Evolutionary conservation across 2,797 vertebrate species (phyloP), one percentile per base, ranked within the genome.

Genomic region (Pteronotus mesoamericanus): DNA sequence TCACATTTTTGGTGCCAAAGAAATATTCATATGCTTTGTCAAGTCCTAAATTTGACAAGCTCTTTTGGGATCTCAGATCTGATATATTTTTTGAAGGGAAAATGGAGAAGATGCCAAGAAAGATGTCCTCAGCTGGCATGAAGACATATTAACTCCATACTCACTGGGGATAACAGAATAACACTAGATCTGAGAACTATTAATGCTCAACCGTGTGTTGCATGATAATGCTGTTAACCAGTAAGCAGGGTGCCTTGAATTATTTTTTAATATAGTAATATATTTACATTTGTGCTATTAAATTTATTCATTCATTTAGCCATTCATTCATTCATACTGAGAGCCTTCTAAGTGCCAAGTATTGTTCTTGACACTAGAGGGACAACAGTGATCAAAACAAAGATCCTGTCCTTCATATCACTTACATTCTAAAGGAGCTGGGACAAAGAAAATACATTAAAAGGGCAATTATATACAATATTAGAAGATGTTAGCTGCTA

Each of bases 21-120:
- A 96, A 94, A 96, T 93, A 95, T 80, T 96, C 96, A 82, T 95
- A 93, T 37, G 34, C 94, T 87, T 55, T 92, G 92, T 97, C 83
- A 94, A 89, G 92, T 92, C 78, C 91, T 89, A 92, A 92, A 94
- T 94, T 91, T 96, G 95, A 96, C 94, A 94, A 59, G 94, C 91
- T 95, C 82, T 94, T 86, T 44, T 53, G 48, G 89, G 79, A 97
- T 91, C 82, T 90, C 79, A 94, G 68, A 91, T 96, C 91, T 64
- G 86, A 93, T 84, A 57, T 34, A 37, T 72, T 85, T 94, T 96
- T 94, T 92, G 68, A 91, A 96, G 85, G 82, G 64, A 92, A 91
- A 94, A 74, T 26, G 29, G 74, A 94, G 51, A 97, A 57, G 4
- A 15, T 96, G 71, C 87, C 86, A 95, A 51, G 19, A 80, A 95